Evolutionary conservation across 2,888 invertebrate genomes (phyloP), one percentile per base, ranked within the genome.

Genomic region (Eupithecia vulgata): DNA sequence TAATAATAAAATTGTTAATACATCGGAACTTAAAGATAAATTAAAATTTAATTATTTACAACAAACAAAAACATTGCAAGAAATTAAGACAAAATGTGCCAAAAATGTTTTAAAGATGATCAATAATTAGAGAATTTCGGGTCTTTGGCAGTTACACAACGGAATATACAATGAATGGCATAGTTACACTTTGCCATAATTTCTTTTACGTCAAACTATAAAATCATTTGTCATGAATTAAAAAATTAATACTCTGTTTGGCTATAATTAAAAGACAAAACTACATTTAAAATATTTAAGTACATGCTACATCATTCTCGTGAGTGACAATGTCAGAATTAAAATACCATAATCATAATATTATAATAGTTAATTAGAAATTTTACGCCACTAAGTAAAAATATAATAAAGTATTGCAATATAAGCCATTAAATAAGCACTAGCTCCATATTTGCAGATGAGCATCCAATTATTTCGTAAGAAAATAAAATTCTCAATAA

Each of bases 401-500:
- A 81, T 76, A 78, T 79, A 82, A 76, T 78, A 81, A 76, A 78
- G 80, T 83, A 87, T 85, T 84, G 85, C 85, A 82, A 83, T 83
- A 81, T 79, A 85, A 87, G 87, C 85, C 83, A 84, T 81, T 80
- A 37, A 79, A 84, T 84, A 86, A 81, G 85, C 84, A 84, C 84
- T 81, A 82, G 83, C 83, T 89, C 94, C 94, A 94, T 94, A 94
- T 94, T 94, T 94, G 94, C 94, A 94, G 94, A 94, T 93, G 94
- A 89, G 87, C 93, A 93, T 87, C 84, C 88, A 87, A 87, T 89
- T 89, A 90, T 85, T 90, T 85, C 90, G 91, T 94, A 94, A 90
- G 93, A 93, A 94, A 94, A 94, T 94, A 94, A 94, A 94, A 93
- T 93, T 94, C 88, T 94, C 93, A 94, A 94, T 94, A 94, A 94